Evolutionary conservation across 2,113 vertebrate species (phyloP).

Genomic region (Uria aalge): DNA sequence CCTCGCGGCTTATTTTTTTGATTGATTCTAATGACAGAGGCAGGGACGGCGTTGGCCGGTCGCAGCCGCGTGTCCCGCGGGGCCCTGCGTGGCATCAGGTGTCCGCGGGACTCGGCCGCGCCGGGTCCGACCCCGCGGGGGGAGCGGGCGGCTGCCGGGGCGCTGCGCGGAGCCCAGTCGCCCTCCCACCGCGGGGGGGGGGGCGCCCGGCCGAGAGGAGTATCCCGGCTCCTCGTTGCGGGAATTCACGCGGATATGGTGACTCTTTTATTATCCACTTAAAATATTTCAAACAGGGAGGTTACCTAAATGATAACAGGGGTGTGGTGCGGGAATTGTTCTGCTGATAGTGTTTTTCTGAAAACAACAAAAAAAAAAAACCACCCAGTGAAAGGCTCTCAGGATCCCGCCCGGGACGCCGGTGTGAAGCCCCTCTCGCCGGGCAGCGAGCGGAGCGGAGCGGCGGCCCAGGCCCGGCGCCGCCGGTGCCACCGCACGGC

Average conservation of each 20-base stretch:
- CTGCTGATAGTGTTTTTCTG: background rate
- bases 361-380: background rate
- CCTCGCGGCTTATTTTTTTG: background rate
- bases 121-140: background rate
- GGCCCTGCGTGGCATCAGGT: background rate
- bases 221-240: background rate
- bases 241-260: slow-evolving; percentile 9
- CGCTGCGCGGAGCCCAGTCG: background rate
- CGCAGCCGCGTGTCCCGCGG: background rate
- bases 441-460: background rate
- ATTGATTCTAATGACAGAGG: background rate
- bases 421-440: background rate
- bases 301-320: slow-evolving; percentile 58
- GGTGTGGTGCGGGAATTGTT: slow-evolving; percentile 55
- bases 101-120: background rate
- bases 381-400: background rate
- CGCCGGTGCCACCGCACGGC: background rate
- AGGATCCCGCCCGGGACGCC: background rate
- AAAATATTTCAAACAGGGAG: slow-evolving; percentile 42
- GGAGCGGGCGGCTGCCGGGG: background rate
- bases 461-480: background rate
- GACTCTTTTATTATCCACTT: slow-evolving; percentile 46
- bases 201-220: background rate
- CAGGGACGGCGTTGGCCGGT: background rate
- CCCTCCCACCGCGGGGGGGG: background rate